A percentile compares a stretch with the other conserved stretches of the same genome.
Evolutionary conservation across 2,888 invertebrate genomes (phyloP).

Genomic region (Plagodis dolabraria): DNA sequence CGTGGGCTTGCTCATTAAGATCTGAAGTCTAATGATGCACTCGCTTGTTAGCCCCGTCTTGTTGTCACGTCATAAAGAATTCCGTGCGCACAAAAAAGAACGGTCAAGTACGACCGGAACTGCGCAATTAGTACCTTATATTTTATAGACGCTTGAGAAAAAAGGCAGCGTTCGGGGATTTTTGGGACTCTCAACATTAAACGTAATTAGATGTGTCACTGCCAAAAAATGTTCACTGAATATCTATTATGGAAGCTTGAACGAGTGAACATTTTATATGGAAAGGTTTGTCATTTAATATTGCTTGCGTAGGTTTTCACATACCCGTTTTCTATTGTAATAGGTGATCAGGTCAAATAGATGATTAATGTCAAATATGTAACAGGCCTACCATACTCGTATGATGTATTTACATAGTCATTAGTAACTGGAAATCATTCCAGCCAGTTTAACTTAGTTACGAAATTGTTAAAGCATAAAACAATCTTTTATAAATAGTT

Average conservation of each 20-base stretch:
- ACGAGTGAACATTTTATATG: conserved; percentile 9
- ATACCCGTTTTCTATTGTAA: too few species aligned
- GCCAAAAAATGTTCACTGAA: conserved; percentile 22
- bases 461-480: too few species aligned
- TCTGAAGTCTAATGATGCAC: conserved; percentile 66
- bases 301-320: too few species aligned
- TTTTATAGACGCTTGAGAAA: conserved; percentile 21
- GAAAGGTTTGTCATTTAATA: too few species aligned
- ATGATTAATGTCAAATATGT: too few species aligned
- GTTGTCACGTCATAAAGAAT: conserved; percentile 53
- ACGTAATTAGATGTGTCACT: conserved; percentile 23
- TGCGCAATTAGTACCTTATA: conserved; percentile 35
- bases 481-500: too few species aligned
- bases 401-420: too few species aligned
- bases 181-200: conserved; percentile 9
- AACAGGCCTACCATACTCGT: too few species aligned
- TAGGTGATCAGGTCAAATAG: too few species aligned
- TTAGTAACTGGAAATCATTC: too few species aligned
- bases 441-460: too few species aligned
- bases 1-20: conserved; percentile 58
- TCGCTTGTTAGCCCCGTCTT: conserved; percentile 64
- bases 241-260: conserved; percentile 14
- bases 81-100: conserved; percentile 43
- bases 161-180: conserved; percentile 25
- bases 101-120: conserved; percentile 42